Evolutionary conservation across 2,888 invertebrate species (phyloP), one percentile per base, ranked within the genome.

Genomic region (Branchellion lobata): DNA sequence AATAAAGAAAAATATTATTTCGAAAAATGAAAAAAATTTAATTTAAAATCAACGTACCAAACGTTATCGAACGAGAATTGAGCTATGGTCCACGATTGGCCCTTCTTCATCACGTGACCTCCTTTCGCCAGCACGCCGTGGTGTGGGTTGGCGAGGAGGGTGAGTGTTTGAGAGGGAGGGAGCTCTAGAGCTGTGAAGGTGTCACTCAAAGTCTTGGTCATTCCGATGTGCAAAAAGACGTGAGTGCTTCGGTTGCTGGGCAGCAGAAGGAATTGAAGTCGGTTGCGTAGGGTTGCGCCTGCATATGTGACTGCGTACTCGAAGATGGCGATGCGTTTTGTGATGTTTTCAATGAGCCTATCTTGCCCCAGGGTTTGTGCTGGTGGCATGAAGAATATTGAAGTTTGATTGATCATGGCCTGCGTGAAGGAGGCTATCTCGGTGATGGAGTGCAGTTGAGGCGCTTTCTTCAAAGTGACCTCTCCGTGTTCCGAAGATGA

Each of bases 1-100:
- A n/a, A n/a, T n/a, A n/a, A 33, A 71, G 29, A 31, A 71, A 29
- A 33, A 27, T 65, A 65, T 65, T 65, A 65, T 65, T 65, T 27
- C 8, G 8, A 65, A n/a, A n/a, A n/a, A n/a, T n/a, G n/a, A 71
- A 71, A 31, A 71, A 29, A 33, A 27, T 65, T 11, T 65, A 11
- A 65, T 65, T 65, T 27, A 5, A 27, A 65, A 57, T 14, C 11
- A 3, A 14, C 61, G 3, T n/a, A 57, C 61, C 61, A 57, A n/a
- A 57, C 61, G 24, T 24, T 57, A 24, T 57, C n/a, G 61, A 3
- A 14, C 5, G 14, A 18, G 21, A 57, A 24, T n/a, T 57, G 61
- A 57, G 8, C 24, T 5, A 57, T 3, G 61, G 11, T 57, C 61
- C 61, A 57, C n/a, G n/a, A 24, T 5, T 24, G n/a, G 5, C 61